Evolutionary conservation across 2,797 vertebrate genomes (phyloP), one percentile per base, ranked within the genome.

Genomic region (Spea hammondii): DNA sequence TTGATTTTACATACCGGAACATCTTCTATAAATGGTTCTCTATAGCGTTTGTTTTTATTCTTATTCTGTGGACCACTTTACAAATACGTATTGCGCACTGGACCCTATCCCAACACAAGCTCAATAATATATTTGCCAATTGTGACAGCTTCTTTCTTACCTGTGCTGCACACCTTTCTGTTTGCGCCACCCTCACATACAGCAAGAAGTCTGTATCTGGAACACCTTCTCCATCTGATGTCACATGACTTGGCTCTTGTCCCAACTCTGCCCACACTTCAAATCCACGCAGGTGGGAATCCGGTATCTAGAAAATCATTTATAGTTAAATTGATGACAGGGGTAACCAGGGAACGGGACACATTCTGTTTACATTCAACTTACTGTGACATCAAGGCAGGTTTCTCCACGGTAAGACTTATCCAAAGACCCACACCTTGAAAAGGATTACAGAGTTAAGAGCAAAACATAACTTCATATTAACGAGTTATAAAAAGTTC

Each of bases 401-500:
- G 85, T 94, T 85, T 96, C 95, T 54, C 62, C 82, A 84, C 85
- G 85, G 84, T 95, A 96, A 75, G 84, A 89, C 32, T 74, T 85
- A 78, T 92, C 92, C 72, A 90, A 88, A 85, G 89, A 86, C 65
- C 92, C 93, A 85, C 94, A 95, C 85, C 94, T 96, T 86, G 70
- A 55, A 76, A 64, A 59, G 50, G n/a, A 57, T 12, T 6, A 12
- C 12, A 17, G 57, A 14, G 13, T 46, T 76, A 13, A 53, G 12
- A 67, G 57, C 17, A 13, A 54, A 47, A 57, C 4, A 50, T 9
- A 47, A 46, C 46, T 46, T 47, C 17, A 8, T 14, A 48, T 65
- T 13, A 7, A n/a, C 12, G 6, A 46, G 4, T 57, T 9, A 60
- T 60, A 59, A 49, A 48, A 48, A 72, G 53, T 4, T 13, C 45